Percentiles rank a stretch among this genome's conserved stretches.
Conservation (phyloP, 2,113 vertebrate genomes). For the Lamprologus sp. region DNA sequence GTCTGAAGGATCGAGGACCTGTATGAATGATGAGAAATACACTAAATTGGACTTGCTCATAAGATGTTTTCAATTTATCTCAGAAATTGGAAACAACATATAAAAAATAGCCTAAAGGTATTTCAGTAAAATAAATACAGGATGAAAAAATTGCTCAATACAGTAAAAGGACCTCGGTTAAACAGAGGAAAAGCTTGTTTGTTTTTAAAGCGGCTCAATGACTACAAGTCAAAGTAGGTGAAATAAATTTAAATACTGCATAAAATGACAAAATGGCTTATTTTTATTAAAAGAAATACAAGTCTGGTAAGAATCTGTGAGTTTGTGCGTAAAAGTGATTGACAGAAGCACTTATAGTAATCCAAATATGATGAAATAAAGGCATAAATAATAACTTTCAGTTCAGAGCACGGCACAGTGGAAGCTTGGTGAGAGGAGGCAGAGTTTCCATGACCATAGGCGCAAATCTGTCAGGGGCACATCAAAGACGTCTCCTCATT, state of each 20-base stretch:
- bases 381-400: not conserved
- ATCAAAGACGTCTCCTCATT: not conserved
- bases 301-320: rapidly evolving
- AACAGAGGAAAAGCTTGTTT: not conserved
- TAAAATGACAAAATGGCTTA: not conserved
- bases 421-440: not conserved
- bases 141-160: not conserved
- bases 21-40: no score
- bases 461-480: not conserved
- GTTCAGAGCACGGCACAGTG: not conserved
- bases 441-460: not conserved
- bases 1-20: no score
- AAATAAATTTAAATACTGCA: not conserved
- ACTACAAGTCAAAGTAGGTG: not conserved
- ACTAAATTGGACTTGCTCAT: no score
- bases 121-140: not conserved
- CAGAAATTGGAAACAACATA: not conserved
- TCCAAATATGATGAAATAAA: not conserved
- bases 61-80: not conserved
- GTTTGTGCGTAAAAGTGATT: not conserved
- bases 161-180: not conserved
- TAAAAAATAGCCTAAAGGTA: not conserved
- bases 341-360: not conserved
- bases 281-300: not conserved
- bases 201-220: not conserved